Conservation (phyloP, 2,113 vertebrate species). For the Lepus timidus region DNA sequence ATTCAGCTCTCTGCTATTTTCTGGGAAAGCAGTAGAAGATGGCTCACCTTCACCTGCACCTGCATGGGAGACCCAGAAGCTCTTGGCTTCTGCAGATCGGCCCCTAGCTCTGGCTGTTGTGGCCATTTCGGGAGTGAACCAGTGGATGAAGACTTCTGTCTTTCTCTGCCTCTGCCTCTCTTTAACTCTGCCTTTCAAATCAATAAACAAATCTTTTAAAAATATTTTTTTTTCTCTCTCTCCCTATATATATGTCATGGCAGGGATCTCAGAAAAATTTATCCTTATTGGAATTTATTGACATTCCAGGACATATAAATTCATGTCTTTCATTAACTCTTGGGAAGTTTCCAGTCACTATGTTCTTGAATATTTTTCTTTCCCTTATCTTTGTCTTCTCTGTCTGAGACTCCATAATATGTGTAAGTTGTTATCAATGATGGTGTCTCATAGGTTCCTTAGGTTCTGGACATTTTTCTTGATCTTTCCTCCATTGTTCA, state of each 20-base stretch:
- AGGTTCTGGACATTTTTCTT: background rate
- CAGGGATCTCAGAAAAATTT: background rate
- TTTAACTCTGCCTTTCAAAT: too few species aligned
- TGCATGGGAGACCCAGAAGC: too few species aligned
- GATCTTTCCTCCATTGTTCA: background rate
- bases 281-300: background rate
- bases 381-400: background rate
- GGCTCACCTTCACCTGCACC: too few species aligned
- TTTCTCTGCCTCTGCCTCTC: too few species aligned
- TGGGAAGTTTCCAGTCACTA: background rate
- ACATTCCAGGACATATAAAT: background rate
- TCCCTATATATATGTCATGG: background rate
- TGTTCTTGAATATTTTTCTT: background rate
- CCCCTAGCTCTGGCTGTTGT: too few species aligned
- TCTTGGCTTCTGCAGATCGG: too few species aligned
- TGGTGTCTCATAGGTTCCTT: background rate
- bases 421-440: background rate
- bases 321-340: background rate
- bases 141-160: too few species aligned
- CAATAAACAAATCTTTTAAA: too few species aligned
- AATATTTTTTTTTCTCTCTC: too few species aligned
- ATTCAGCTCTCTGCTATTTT: too few species aligned
- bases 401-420: background rate
- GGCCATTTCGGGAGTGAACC: too few species aligned
- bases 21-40: too few species aligned